Evolutionary conservation across 2,797 vertebrate species (phyloP).

Genomic region (Eidolon dupreanum): DNA sequence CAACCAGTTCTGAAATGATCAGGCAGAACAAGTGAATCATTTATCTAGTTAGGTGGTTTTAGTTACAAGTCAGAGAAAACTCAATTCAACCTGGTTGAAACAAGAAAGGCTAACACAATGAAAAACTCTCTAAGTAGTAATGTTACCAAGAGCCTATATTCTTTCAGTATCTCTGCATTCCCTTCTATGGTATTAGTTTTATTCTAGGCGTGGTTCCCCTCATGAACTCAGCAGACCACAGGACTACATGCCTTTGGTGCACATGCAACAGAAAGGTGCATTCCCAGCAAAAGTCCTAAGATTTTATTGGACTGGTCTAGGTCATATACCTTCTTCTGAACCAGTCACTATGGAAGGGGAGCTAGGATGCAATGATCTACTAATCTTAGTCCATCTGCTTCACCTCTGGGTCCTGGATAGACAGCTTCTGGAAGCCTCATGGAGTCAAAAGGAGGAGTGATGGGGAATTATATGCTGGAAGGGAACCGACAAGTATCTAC

Average conservation of each 20-base stretch:
- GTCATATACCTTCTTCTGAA: not conserved
- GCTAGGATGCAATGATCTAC: not conserved
- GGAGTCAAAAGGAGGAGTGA: not conserved
- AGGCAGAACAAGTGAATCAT: not conserved
- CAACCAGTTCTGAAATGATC: not conserved
- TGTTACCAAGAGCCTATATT: not conserved
- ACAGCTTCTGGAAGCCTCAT: not conserved
- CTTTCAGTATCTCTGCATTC: not conserved
- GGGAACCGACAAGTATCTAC: not conserved
- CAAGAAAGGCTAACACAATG: not conserved
- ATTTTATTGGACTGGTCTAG: not conserved
- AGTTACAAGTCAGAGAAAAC: slow-evolving; percentile 14
- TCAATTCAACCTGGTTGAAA: not conserved
- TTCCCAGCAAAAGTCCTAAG: not conserved
- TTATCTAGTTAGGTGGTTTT: not conserved
- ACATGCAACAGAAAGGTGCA: not conserved
- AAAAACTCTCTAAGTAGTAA: not conserved
- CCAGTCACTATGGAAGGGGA: not conserved
- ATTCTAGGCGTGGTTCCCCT: not conserved
- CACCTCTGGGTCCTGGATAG: not conserved
- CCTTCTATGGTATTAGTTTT: not conserved
- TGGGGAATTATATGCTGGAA: not conserved
- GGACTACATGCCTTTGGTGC: no score
- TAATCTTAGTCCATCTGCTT: not conserved
- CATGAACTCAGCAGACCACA: not conserved